Evolutionary conservation across 2,113 vertebrate genomes (phyloP), one percentile per base, ranked within the genome.

Genomic region (Menidia beryllina): DNA sequence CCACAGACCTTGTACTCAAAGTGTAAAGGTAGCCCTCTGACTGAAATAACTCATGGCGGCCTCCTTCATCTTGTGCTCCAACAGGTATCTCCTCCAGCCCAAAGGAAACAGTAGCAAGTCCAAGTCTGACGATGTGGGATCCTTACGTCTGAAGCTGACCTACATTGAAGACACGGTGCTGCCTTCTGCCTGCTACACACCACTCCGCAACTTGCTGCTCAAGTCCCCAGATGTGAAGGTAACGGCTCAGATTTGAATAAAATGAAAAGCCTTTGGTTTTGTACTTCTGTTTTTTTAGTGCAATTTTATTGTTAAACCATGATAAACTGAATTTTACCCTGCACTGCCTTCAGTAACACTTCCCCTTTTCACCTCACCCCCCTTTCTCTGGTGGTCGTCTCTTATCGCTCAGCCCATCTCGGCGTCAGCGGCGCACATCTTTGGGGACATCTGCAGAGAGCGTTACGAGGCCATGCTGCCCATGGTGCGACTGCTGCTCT

Each of bases 111-210:
- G 97, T 79, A 97, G 93, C 83, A 98, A 98, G 79, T 95, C 95
- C 15, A 98, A 98, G 91, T 93, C 90, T 20, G 98, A 98, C 80
- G 97, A 98, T 83, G 88, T 98, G 53, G 98, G 98, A 14, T 98
- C 96, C 5, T 91, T 99, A 78, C 93, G 97, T 39, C 84, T 99
- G 85, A 97, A 96, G 82, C 94, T 99, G 84, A 96, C 93, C 86
- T 99, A 98, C 75, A 96, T 95, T 56, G 97, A 99, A 91, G 98
- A 99, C 90, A 97, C 79, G n/a, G 97, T 99, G 55, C 95, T 99
- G 92, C 95, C 96, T 8, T 95, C 97, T 72, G 89, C 93, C 75
- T 96, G 92, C 90, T 99, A 99, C 69, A 56, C 60, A 50, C 90
- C 94, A 69, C 92, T 99, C 76, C 95, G 95, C 92, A 95, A 93